These are phyloP conservation scores for Microctonus brassicae DNA, from an alignment of 2,888 invertebrate genomes.

Conservation along the genomic window DNA sequence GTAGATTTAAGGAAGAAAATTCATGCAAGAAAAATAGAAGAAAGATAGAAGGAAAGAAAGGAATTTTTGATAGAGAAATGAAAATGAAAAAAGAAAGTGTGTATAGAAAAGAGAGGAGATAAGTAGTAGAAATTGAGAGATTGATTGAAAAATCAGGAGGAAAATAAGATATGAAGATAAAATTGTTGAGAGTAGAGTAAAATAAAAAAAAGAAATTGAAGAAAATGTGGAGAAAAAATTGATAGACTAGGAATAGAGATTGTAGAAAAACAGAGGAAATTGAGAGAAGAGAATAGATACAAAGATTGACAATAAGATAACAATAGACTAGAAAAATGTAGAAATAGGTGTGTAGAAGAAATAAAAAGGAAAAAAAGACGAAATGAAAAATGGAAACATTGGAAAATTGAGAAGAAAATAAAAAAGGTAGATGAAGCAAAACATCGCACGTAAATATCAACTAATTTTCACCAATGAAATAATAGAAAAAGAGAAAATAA, in stretches of 20 bases:
- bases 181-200: too few species aligned
- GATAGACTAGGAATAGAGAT: too few species aligned
- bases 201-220: too few species aligned
- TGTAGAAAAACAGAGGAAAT: slow-evolving; percentile 19
- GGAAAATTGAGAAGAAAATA: neutral
- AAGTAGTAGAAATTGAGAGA: too few species aligned
- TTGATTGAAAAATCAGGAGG: too few species aligned
- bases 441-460: neutral
- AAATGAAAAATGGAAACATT: neutral
- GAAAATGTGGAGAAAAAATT: too few species aligned
- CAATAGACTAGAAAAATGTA: neutral
- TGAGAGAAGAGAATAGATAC: neutral
- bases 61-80: neutral
- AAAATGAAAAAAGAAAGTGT: too few species aligned
- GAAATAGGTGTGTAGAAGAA: neutral
- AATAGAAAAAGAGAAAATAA: slow-evolving; percentile 18
- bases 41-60: slow-evolving; percentile 12
- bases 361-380: neutral
- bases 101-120: too few species aligned
- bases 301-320: slow-evolving; percentile 8
- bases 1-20: neutral
- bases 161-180: too few species aligned
- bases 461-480: neutral
- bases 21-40: slow-evolving; percentile 5
- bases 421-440: too few species aligned